Evolutionary conservation across 92 coral and sea anemone species (phyloP), one percentile per base, ranked within the genome.

Genomic region (Siderastrea siderea): DNA sequence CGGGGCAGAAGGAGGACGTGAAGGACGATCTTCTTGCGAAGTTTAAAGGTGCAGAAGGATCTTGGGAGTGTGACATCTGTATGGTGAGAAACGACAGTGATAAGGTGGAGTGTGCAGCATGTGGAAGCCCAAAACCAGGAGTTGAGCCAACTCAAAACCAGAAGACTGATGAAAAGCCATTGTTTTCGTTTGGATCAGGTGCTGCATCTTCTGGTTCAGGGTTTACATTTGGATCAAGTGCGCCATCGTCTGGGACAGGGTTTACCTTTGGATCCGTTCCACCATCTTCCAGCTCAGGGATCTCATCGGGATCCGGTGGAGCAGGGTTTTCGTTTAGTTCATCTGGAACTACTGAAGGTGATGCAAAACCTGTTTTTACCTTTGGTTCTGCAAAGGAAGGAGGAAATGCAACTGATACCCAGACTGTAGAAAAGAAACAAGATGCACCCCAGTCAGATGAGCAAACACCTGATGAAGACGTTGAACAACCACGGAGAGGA

Each of bases 41-140:
- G 85, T 93, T 91, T 48, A 83, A 88, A 74, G 81, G 91, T 1
- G 75, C 83, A 1, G 76, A 82, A 78, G 94, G 86, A n/a, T 90
- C 96, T 0, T 93, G 96, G 96, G 93, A 94, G 52, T 94, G 96
- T 51, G 87, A 81, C 11, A 66, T n/a, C 1, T 94, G 96, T 73
- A 71, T 80, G 58, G 80, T 91, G 13, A 87, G 61, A 58, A 94
- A 94, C 62, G 84, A 47, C 63, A 75, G 71, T 8, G 88, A 94
- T 16, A 57, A 66, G 50, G 63, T 79, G 17, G 49, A 13, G 17
- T 94, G 96, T 81, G 84, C 47, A 38, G 96, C 96, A 19, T 94
- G 96, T 81, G 71, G 38, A 61, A 63, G 64, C 46, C 52, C 65
- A 9, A 91, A 92, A 71, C 91, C 91, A 49, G 93, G 81, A 49